Conservation (phyloP, 2,888 invertebrate genomes). For the Macrophya alboannulata region DNA sequence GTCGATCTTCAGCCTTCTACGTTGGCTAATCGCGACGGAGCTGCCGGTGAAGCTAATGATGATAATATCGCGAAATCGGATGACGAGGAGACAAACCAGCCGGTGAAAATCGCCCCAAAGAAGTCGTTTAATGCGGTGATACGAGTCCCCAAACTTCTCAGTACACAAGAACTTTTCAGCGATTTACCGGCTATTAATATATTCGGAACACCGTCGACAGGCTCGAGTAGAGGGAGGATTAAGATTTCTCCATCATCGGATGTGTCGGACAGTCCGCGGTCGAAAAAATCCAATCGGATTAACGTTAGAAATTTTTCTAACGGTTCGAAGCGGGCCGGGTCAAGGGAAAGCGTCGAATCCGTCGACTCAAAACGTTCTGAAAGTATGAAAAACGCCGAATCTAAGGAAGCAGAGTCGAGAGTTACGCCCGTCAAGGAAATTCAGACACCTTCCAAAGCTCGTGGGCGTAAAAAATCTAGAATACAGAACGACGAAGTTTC, state of each 20-base stretch:
- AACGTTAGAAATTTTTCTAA: background rate
- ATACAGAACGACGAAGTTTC: background rate
- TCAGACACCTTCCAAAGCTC: background rate
- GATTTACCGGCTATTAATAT: slow-evolving; percentile 71
- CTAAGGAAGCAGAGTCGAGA: background rate
- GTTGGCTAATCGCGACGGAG: background rate
- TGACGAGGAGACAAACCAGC: background rate
- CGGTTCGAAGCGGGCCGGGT: background rate
- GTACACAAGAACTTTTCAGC: slow-evolving; percentile 67
- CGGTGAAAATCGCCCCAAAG: background rate
- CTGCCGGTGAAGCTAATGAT: background rate
- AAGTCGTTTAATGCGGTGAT: background rate
- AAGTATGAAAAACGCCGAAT: background rate
- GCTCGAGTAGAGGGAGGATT: background rate
- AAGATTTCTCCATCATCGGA: background rate
- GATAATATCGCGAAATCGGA: background rate
- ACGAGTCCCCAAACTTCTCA: slow-evolving; percentile 57
- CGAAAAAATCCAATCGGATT: background rate
- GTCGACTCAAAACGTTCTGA: background rate
- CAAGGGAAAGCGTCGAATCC: background rate
- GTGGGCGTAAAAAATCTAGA: background rate
- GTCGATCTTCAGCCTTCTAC: background rate
- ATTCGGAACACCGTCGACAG: slow-evolving; percentile 66
- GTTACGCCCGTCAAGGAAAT: background rate
- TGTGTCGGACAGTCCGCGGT: background rate